A percentile compares a stretch with the other conserved stretches of the same genome.
Evolutionary conservation across 2,888 invertebrate species (phyloP).

Genomic region (Philhelius pedissequus): DNA sequence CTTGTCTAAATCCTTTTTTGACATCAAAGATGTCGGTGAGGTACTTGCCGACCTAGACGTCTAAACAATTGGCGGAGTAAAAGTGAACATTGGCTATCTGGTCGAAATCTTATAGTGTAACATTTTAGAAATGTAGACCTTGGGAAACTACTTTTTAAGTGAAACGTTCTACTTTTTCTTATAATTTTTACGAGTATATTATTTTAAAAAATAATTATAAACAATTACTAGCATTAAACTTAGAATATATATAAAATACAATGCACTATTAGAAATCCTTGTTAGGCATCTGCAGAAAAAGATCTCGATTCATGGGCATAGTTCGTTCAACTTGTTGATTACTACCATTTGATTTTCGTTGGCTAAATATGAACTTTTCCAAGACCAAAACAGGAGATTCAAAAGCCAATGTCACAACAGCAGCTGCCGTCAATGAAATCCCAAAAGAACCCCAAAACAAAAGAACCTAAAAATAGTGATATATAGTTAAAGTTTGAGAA

Average conservation of each 20-base stretch:
- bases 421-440: slow-evolving; percentile 66
- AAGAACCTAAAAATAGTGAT: slow-evolving; percentile 2
- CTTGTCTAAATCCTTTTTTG: too few species aligned
- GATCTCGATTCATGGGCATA: background rate
- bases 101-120: too few species aligned
- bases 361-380: slow-evolving; percentile 71
- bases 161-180: too few species aligned
- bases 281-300: background rate
- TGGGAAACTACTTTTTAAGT: too few species aligned
- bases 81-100: too few species aligned
- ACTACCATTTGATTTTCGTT: background rate
- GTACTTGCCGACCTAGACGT: too few species aligned
- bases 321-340: background rate
- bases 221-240: background rate
- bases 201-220: background rate
- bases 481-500: background rate
- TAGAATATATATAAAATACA: background rate
- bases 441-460: slow-evolving; percentile 55
- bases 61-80: too few species aligned
- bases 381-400: slow-evolving; percentile 76
- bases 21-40: too few species aligned
- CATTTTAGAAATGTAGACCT: too few species aligned
- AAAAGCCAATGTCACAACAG: slow-evolving; percentile 74
- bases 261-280: background rate
- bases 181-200: background rate